A percentile compares a stretch with the other conserved stretches of the same genome.
phyloP scores from a whole-genome alignment of 2,888 invertebrate genomes.

The Cepaea hortensis region DNA sequence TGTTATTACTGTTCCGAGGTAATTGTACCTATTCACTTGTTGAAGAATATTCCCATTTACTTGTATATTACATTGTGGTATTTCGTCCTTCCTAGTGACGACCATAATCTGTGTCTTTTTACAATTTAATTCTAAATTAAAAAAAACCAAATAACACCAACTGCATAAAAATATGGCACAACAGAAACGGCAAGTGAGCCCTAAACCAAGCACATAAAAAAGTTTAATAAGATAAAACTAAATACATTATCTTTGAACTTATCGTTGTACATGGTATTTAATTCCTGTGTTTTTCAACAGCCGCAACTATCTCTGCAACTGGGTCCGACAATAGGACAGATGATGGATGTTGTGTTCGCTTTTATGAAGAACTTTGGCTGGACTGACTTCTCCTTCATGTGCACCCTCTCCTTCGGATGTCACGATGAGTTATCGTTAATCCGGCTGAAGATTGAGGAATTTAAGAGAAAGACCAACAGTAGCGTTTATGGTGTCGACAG shows the following conservation, averaged over 20 bases:
- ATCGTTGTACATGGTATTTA: background rate
- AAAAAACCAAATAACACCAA: too few relatives aligned
- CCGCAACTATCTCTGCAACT: constrained; percentile 87
- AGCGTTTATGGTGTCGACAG: constrained; percentile 41
- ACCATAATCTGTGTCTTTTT: too few relatives aligned
- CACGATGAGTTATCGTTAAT: constrained; percentile 96
- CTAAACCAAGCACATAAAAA: too few relatives aligned
- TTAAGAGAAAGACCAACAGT: constrained; percentile 22
- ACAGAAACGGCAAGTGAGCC: too few relatives aligned
- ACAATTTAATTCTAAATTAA: too few relatives aligned
- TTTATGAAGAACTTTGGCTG: constrained; percentile 95
- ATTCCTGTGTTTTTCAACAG: constrained; percentile 55
- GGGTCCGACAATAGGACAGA: constrained; percentile 96
- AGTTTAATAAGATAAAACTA: too few relatives aligned
- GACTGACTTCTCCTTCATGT: constrained; percentile 94
- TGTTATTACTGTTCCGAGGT: too few relatives aligned
- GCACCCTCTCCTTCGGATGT: constrained; percentile 88
- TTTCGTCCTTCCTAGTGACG: too few relatives aligned
- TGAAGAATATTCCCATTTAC: too few relatives aligned
- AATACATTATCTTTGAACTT: background rate
- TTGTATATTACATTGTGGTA: too few relatives aligned
- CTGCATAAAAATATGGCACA: too few relatives aligned
- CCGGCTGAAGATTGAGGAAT: constrained; percentile 80
- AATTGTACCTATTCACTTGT: too few relatives aligned
- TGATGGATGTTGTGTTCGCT: constrained; percentile 95